Conservation (phyloP, 2,888 invertebrate species). For the Tyria jacobaeae region DNA sequence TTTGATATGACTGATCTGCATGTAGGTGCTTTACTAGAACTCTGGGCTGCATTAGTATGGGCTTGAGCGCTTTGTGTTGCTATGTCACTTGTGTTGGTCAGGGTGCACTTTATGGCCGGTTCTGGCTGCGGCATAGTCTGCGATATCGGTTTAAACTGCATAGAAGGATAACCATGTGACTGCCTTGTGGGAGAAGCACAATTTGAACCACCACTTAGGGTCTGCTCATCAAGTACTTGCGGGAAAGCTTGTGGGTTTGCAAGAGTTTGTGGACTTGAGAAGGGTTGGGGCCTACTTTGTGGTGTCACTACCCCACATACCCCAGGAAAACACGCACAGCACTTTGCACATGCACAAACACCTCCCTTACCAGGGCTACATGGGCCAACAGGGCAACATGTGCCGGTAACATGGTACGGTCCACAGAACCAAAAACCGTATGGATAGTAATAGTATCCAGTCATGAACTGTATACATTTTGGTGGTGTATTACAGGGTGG, state of each 20-base stretch:
- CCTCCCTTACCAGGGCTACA: constrained; percentile 14
- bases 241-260: constrained; percentile 6
- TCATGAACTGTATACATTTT: constrained; percentile 73
- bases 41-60: neutral
- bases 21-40: neutral
- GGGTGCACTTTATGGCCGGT: neutral
- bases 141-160: constrained; percentile 6
- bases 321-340: constrained; percentile 7
- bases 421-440: constrained; percentile 79
- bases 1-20: constrained; percentile 11
- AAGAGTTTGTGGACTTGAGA: neutral
- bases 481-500: constrained; percentile 72
- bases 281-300: neutral
- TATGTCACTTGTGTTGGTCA: neutral
- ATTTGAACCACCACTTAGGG: neutral
- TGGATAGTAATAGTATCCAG: constrained; percentile 78
- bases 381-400: constrained; percentile 21
- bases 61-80: neutral
- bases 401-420: constrained; percentile 70
- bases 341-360: constrained; percentile 8
- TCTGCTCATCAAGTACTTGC: constrained; percentile 1
- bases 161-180: neutral
- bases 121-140: neutral
- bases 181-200: neutral
- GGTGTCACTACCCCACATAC: neutral